Conservation (phyloP, 2,113 vertebrate species). For the Salminus brasiliensis region DNA sequence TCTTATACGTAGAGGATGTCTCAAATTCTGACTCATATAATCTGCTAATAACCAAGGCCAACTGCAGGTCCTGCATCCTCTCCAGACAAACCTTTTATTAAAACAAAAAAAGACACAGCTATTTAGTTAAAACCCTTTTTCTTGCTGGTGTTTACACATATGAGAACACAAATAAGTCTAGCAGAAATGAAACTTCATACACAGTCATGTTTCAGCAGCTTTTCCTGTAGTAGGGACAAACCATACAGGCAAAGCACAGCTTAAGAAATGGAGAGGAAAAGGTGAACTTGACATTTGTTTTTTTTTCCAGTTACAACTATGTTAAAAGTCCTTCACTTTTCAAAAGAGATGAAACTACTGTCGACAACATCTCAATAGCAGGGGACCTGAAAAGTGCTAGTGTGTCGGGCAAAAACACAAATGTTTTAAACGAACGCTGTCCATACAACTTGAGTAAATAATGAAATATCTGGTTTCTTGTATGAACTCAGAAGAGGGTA, state of each 20-base stretch:
- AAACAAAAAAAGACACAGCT: slow-evolving; percentile 23
- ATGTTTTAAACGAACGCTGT: not conserved
- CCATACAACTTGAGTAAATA: not conserved
- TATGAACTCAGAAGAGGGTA: not conserved
- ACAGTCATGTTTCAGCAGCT: not conserved
- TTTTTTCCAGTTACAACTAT: not conserved
- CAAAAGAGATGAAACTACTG: not conserved
- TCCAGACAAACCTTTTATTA: slow-evolving; percentile 98
- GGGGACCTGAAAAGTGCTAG: not conserved
- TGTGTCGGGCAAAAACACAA: not conserved
- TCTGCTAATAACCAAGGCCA: slow-evolving; percentile 93
- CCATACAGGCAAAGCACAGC: not conserved
- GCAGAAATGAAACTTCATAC: not conserved
- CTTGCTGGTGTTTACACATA: slow-evolving; percentile 12
- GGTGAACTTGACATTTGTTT: not conserved
- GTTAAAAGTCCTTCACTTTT: not conserved
- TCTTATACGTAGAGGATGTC: slow-evolving; percentile 86
- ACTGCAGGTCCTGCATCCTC: slow-evolving; percentile 92
- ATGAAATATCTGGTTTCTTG: not conserved
- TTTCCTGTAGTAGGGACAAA: not conserved
- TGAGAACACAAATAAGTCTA: not conserved
- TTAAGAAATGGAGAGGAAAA: not conserved
- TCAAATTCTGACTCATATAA: slow-evolving; percentile 95
- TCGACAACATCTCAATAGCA: not conserved
- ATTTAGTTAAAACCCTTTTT: slow-evolving; percentile 17